Conservation (phyloP, 1,140 invertebrate species). For the Neotoxoptera formosana region DNA sequence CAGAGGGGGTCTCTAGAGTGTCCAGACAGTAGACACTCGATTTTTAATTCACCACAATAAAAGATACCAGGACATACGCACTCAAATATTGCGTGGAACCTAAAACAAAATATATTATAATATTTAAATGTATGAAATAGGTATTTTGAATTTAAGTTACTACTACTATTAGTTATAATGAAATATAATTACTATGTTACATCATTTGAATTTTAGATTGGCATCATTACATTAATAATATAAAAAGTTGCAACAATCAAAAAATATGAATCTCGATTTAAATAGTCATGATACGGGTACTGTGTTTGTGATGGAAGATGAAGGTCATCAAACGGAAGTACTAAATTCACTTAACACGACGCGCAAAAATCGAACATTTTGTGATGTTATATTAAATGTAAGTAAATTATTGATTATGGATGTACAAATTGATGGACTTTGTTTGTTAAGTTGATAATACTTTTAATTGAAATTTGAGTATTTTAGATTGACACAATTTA, state of each 20-base stretch:
- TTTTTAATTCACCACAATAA: too few species aligned
- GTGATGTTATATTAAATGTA: slow-evolving; percentile 80
- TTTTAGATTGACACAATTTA: neutral
- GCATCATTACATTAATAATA: neutral
- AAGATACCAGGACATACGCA: too few species aligned
- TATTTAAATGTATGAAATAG: too few species aligned
- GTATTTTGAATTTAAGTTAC: too few species aligned
- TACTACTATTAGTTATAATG: too few species aligned
- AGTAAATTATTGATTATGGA: slow-evolving; percentile 61
- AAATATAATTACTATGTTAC: too few species aligned
- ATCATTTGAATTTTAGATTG: slow-evolving; percentile 34
- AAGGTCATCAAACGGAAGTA: slow-evolving; percentile 67
- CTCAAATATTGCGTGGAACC: too few species aligned
- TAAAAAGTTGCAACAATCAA: neutral
- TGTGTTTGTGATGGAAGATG: slow-evolving; percentile 66
- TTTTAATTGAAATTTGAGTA: neutral
- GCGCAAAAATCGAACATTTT: slow-evolving; percentile 79
- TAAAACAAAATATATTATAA: too few species aligned
- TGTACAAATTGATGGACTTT: neutral
- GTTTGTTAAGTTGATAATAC: neutral
- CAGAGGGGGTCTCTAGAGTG: too few species aligned
- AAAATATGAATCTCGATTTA: slow-evolving; percentile 26
- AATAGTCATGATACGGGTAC: slow-evolving; percentile 54
- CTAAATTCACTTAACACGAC: slow-evolving; percentile 76
- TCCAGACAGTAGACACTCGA: too few species aligned